Conservation (phyloP, 2,797 vertebrate genomes). For the Artibeus jamaicensis region DNA sequence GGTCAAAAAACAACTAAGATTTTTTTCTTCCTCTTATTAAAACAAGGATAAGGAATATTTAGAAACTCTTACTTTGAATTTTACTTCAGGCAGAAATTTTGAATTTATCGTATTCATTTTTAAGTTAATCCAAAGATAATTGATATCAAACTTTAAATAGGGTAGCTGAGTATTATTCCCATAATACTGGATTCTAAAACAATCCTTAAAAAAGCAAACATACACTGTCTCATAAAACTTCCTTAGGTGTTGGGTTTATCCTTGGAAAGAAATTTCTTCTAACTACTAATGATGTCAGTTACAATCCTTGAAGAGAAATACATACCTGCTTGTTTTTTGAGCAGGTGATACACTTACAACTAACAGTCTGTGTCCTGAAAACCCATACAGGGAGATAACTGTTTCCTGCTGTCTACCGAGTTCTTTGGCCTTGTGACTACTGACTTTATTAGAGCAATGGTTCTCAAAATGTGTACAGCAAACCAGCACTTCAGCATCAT, state of each 20-base stretch:
- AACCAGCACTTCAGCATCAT: neutral
- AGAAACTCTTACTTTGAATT: constrained; percentile 59
- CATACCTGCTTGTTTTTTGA: neutral
- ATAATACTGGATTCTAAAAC: neutral
- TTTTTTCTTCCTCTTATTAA: constrained; percentile 50
- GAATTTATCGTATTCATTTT: constrained; percentile 9
- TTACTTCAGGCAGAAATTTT: neutral
- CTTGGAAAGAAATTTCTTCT: constrained; percentile 20
- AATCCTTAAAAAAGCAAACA: neutral
- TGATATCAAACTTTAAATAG: neutral
- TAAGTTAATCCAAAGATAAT: constrained; percentile 29
- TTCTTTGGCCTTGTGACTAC: neutral
- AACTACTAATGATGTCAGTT: neutral
- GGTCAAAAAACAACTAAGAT: constrained; percentile 39
- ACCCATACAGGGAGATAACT: neutral
- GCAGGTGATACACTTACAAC: neutral
- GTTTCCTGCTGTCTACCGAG: neutral
- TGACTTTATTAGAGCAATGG: neutral
- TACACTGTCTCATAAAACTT: neutral
- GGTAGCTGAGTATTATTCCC: neutral
- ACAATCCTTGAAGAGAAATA: neutral
- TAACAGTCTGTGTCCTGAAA: neutral
- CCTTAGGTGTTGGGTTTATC: neutral
- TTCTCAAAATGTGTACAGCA: neutral
- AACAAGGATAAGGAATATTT: constrained; percentile 60